Conservation (phyloP, 92 coral and sea anemone species). For the Meandrina meandrites region DNA sequence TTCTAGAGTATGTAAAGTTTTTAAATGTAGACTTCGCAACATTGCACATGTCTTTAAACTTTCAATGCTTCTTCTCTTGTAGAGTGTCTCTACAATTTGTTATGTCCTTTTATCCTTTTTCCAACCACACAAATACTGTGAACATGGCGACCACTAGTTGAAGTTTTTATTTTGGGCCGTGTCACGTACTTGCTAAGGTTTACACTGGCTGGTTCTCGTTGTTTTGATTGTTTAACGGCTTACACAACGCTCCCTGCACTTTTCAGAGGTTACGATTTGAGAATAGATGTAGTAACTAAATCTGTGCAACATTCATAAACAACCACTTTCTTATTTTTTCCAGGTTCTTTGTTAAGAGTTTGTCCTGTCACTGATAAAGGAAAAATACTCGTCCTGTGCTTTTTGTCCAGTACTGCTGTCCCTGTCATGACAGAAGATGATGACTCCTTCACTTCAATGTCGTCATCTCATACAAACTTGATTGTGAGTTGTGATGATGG, state of each 20-base stretch:
- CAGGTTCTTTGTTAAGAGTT: conserved; percentile 71
- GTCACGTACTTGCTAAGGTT: not conserved
- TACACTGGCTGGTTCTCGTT: not conserved
- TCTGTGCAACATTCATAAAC: not conserved
- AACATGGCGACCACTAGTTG: not conserved
- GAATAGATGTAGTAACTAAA: not conserved
- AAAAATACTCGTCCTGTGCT: conserved; percentile 62
- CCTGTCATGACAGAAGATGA: conserved; percentile 53
- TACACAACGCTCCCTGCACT: not conserved
- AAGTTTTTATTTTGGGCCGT: not conserved
- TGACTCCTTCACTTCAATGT: conserved; percentile 24
- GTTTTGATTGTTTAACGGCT: not conserved
- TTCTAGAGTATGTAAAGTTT: too few relatives aligned
- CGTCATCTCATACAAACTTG: conserved; percentile 63
- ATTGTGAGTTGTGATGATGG: conserved; percentile 89
- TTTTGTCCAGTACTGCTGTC: conserved; percentile 63
- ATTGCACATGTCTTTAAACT: too few relatives aligned
- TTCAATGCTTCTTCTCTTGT: too few relatives aligned
- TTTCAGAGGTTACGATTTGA: not conserved
- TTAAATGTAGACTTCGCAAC: too few relatives aligned
- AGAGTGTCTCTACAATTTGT: too few relatives aligned
- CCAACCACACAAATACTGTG: too few relatives aligned
- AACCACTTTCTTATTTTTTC: not conserved
- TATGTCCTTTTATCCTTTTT: too few relatives aligned
- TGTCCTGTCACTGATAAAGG: conserved; percentile 66